Evolutionary conservation across 2,113 vertebrate genomes (phyloP).

Genomic region (Pollimyrus isidori): DNA sequence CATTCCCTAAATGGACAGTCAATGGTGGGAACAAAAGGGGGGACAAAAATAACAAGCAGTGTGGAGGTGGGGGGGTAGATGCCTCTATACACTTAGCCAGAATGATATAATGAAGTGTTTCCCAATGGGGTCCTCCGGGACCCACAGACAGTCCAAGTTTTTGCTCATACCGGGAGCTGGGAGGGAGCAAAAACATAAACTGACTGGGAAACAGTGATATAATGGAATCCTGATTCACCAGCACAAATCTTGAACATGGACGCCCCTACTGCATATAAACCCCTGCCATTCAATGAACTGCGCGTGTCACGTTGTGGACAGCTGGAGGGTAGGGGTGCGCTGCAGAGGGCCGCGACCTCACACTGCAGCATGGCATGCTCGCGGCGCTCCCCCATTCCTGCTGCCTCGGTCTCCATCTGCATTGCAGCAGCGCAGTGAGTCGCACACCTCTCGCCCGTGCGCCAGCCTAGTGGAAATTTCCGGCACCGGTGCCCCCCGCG

Average conservation of each 20-base stretch:
- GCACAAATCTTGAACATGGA: not conserved
- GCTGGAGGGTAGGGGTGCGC: not conserved
- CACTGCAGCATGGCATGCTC: not conserved
- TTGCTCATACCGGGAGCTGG: not conserved
- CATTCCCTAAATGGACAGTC: too few relatives aligned
- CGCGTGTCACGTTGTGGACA: not conserved
- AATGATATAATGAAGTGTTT: not conserved
- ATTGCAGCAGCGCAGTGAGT: conserved; percentile 54
- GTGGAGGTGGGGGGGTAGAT: not conserved
- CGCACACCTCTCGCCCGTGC: conserved; percentile 29
- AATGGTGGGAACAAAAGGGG: not conserved
- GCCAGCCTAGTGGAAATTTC: conserved; percentile 17
- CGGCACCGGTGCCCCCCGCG: not conserved
- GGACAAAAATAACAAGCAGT: not conserved
- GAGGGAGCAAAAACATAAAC: not conserved
- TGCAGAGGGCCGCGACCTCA: not conserved
- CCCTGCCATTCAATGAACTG: not conserved
- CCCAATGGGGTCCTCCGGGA: not conserved
- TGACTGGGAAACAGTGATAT: not conserved
- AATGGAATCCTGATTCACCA: not conserved
- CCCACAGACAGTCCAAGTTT: not conserved
- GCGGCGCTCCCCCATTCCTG: conserved; percentile 12
- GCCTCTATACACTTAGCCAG: not conserved
- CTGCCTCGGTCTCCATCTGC: conserved; percentile 49
- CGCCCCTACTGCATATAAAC: not conserved